Evolutionary conservation across 2,113 vertebrate species (phyloP).

Genomic region (Ailurus styani): DNA sequence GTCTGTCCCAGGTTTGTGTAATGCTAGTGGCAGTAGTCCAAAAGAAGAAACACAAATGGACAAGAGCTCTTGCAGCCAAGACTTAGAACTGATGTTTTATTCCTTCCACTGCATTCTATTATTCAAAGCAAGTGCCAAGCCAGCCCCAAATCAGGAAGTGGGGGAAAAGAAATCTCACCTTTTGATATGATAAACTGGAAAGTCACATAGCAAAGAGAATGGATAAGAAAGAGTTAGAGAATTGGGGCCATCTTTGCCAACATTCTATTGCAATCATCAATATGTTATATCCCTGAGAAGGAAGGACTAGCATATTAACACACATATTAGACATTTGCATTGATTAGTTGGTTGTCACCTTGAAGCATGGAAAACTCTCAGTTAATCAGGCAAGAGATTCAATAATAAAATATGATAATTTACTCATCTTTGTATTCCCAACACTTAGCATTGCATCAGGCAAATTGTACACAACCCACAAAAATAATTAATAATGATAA

Average conservation of each 20-base stretch:
- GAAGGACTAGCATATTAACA: not conserved
- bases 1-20: not conserved
- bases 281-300: not conserved
- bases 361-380: not conserved
- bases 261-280: not conserved
- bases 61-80: not conserved
- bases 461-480: not conserved
- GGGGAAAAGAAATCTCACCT: not conserved
- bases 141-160: not conserved
- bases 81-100: not conserved
- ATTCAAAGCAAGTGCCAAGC: not conserved
- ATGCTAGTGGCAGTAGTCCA: not conserved
- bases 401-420: conserved; percentile 17
- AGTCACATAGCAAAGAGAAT: not conserved
- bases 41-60: not conserved
- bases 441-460: not conserved
- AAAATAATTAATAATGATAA: conserved; percentile 16
- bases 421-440: conserved; percentile 1
- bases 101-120: not conserved
- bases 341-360: not conserved
- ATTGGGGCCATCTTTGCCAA: not conserved
- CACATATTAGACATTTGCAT: not conserved
- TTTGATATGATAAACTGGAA: not conserved
- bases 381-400: conserved; percentile 18
- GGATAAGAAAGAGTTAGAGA: not conserved